Conservation (phyloP, 2,888 invertebrate species). For the Sminthurinus aureus region DNA sequence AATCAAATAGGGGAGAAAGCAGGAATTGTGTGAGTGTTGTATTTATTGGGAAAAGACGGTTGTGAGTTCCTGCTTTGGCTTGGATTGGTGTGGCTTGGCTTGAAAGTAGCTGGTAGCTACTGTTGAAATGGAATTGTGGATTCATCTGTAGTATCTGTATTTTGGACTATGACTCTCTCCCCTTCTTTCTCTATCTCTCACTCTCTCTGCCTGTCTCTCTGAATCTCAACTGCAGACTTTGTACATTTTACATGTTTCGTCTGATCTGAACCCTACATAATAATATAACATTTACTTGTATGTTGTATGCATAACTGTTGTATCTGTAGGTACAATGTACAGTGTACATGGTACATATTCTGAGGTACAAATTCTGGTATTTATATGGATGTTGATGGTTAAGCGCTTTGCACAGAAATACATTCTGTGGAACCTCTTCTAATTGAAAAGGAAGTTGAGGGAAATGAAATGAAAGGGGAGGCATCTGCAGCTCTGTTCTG, state of each 20-base stretch:
- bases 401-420: slow-evolving; percentile 7
- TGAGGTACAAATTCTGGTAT: not conserved
- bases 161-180: not conserved
- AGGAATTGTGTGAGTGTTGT: not conserved
- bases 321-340: not conserved
- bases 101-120: not conserved
- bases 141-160: slow-evolving; percentile 1
- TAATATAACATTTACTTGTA: no score
- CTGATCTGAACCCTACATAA: no score
- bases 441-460: slow-evolving; percentile 57
- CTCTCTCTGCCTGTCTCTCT: not conserved
- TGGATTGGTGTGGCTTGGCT: not conserved
- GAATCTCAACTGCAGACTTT: no score
- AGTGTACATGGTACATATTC: not conserved
- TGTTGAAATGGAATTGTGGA: slow-evolving; percentile 18
- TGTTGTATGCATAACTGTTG: not conserved
- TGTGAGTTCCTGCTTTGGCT: not conserved
- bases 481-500: slow-evolving; percentile 25
- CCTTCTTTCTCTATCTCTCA: not conserved
- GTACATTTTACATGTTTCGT: no score
- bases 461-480: slow-evolving; percentile 56
- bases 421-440: slow-evolving; percentile 42
- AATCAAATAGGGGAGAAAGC: not conserved
- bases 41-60: slow-evolving; percentile 3
- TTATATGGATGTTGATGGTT: slow-evolving; percentile 12